A percentile compares a stretch with the other conserved stretches of the same genome.
Evolutionary conservation across 2,113 vertebrate species (phyloP).

Genomic region (Pica pica): DNA sequence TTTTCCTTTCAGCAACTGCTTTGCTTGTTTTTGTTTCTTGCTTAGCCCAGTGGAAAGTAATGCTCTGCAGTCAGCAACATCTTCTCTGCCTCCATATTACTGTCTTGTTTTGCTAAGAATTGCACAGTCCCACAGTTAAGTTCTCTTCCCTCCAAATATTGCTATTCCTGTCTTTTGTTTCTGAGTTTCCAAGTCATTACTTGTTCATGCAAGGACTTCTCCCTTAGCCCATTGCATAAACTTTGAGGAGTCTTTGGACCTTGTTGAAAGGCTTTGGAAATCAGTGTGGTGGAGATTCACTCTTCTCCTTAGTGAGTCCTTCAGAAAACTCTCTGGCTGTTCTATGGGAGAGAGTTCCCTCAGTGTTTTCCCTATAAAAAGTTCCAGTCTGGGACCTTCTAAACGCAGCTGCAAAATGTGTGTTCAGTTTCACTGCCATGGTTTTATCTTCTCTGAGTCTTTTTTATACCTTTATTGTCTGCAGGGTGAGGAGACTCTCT

Average conservation of each 20-base stretch:
- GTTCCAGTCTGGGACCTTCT: neutral
- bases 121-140: neutral
- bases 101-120: neutral
- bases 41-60: neutral
- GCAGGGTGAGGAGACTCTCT: neutral
- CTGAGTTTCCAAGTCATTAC: neutral
- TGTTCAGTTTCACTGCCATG: neutral
- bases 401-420: neutral
- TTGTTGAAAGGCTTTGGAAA: neutral
- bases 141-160: neutral
- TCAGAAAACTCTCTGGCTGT: neutral
- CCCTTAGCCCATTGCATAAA: neutral
- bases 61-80: neutral
- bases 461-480: neutral
- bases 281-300: neutral
- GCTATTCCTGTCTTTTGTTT: neutral
- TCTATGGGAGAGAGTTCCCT: neutral
- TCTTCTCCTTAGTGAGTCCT: neutral
- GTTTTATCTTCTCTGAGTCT: neutral
- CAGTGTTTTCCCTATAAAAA: neutral
- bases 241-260: neutral
- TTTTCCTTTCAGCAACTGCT: neutral
- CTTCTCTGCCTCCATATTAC: neutral
- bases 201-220: neutral
- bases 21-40: neutral